These are phyloP conservation scores for Incurvaria masculella DNA, from an alignment of 2,888 invertebrate genomes.

Conservation along the genomic window DNA sequence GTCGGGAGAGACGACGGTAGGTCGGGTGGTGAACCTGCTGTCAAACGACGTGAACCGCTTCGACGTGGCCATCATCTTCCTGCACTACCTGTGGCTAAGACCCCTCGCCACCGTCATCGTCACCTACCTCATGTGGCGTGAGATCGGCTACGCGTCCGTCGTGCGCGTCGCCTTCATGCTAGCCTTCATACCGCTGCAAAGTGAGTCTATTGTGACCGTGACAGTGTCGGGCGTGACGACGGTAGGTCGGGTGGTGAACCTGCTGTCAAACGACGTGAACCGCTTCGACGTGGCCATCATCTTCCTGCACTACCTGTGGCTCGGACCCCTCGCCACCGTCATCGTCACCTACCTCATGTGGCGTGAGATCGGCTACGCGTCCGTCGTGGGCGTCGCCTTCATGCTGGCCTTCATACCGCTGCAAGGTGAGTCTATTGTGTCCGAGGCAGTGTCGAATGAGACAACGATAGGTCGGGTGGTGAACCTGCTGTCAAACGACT, in stretches of 20 bases:
- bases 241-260: slow-evolving; percentile 76
- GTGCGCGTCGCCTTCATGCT: slow-evolving; percentile 69
- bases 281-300: slow-evolving; percentile 88
- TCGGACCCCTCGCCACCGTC: slow-evolving; percentile 80
- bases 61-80: slow-evolving; percentile 83
- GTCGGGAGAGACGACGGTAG: slow-evolving; percentile 79
- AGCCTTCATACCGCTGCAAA: slow-evolving; percentile 72
- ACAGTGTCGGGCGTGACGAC: slow-evolving; percentile 81
- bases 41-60: slow-evolving; percentile 94
- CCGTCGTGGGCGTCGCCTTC: slow-evolving; percentile 67
- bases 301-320: slow-evolving; percentile 89
- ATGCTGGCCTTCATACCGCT: slow-evolving; percentile 71
- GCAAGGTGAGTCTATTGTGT: slow-evolving; percentile 67
- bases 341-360: slow-evolving; percentile 79
- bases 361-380: slow-evolving; percentile 63
- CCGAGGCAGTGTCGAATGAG: slow-evolving; percentile 78
- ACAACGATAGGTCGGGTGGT: slow-evolving; percentile 77
- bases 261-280: slow-evolving; percentile 94
- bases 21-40: slow-evolving; percentile 79
- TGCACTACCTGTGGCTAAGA: slow-evolving; percentile 91
- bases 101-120: slow-evolving; percentile 79
- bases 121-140: slow-evolving; percentile 70
- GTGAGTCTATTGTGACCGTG: too few species aligned
- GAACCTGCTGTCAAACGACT: slow-evolving; percentile 94
- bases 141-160: slow-evolving; percentile 65